phyloP scores from a whole-genome alignment of 2,797 vertebrate species.

The Tapirus indicus region DNA sequence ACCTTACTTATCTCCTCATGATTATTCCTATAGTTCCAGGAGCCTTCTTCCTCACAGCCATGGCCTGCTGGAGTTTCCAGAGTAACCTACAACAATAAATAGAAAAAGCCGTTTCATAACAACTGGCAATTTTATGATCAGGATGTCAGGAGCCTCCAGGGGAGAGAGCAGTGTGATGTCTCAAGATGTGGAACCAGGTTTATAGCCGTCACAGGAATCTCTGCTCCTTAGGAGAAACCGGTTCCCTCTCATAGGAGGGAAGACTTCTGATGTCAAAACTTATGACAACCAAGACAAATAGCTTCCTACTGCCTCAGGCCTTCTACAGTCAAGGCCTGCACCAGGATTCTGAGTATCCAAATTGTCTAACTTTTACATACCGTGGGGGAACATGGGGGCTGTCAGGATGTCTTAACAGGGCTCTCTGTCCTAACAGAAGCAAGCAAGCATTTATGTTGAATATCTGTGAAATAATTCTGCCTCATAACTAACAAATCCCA shows the following conservation, averaged over 20 bases:
- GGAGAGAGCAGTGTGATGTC: background rate
- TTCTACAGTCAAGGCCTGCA: background rate
- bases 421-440: background rate
- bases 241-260: background rate
- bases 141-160: background rate
- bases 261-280: background rate
- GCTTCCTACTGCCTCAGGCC: background rate
- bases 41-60: background rate
- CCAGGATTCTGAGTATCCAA: background rate
- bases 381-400: background rate
- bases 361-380: background rate
- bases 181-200: background rate
- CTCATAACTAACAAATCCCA: background rate
- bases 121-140: background rate
- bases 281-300: background rate
- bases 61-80: background rate
- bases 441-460: background rate
- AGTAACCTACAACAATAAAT: slow-evolving; percentile 1
- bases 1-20: background rate
- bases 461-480: background rate
- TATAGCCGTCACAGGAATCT: background rate
- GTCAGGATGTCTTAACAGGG: background rate
- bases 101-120: background rate
- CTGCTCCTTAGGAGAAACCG: background rate
- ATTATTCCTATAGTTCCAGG: background rate